Conservation (phyloP, 2,797 vertebrate genomes). For the Esox lucius region DNA sequence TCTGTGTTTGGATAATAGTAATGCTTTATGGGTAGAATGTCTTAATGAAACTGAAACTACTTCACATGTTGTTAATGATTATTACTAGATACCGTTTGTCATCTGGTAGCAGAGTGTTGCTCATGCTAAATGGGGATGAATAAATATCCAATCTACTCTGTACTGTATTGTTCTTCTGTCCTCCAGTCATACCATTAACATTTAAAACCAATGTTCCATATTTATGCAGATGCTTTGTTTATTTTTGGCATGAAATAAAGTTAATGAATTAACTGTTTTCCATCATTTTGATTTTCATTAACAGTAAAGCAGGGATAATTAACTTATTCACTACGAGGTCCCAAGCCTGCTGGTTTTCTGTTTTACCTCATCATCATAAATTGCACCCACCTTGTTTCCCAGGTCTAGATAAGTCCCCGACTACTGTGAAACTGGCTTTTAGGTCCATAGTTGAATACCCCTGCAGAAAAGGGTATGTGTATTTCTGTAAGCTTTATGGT, state of each 20-base stretch:
- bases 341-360: too few species aligned
- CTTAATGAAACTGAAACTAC: neutral
- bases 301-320: neutral
- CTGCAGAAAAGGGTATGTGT: neutral
- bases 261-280: slow-evolving; percentile 50
- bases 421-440: too few species aligned
- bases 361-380: too few species aligned
- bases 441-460: too few species aligned
- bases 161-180: slow-evolving; percentile 33
- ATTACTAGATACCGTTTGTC: neutral
- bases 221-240: slow-evolving; percentile 59
- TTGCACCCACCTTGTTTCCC: too few species aligned
- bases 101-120: slow-evolving; percentile 27
- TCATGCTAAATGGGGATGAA: slow-evolving; percentile 32
- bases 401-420: too few species aligned
- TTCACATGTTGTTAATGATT: slow-evolving; percentile 1
- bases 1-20: neutral
- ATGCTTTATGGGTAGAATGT: neutral
- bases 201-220: slow-evolving; percentile 44
- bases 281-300: neutral
- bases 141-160: slow-evolving; percentile 37
- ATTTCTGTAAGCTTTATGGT: neutral
- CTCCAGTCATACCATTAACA: slow-evolving; percentile 27
- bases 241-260: slow-evolving; percentile 75
- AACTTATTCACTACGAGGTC: too few species aligned